Evolutionary conservation across 2,888 invertebrate species (phyloP), one percentile per base, ranked within the genome.

Genomic region (Ellobium chinense): DNA sequence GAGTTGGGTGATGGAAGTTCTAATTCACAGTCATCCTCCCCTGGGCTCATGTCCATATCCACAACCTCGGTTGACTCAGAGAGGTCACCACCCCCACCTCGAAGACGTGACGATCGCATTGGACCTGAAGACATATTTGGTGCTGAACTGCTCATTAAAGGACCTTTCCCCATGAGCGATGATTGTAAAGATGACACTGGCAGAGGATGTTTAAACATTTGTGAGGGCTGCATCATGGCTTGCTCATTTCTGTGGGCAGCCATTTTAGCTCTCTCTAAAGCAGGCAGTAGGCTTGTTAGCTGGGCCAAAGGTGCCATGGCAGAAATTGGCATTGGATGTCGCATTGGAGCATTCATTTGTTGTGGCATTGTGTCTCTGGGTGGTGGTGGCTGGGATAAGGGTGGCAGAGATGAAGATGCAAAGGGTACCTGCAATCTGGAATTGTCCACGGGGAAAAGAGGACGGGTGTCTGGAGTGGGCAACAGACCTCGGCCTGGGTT

Each of bases 11-110:
- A 85, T 5, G 90, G 89, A 54, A 90, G 86, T 81, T 89, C 90
- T 63, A 91, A 86, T 77, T 88, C 88, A 58, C 87, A 87, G 37
- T 89, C 90, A 56, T 90, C 89, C 37, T 89, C 89, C 1, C 89
- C 84, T 2, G 92, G 91, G 24, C 91, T 91, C 91, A 96, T 95
- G 87, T 96, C 96, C 93, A 95, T 94, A 85, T 94, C 95, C 69
- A 94, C 88, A 14, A 93, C 94, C 86, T 95, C 95, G 58, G 94
- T 93, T 24, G 89, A 87, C 62, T 90, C 90, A 37, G 80, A 79
- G 5, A 82, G 78, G 14, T 82, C 85, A 65, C 74, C 74, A 14
- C 1, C 29, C 0, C 68, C 68, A n/a, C n/a, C n/a, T 18, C 63
- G n/a, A 29, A 24, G 3, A 12, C 63, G 69, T 9, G 31, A 27